Base-by-base conservation (phyloP, 2,888 invertebrate genomes). In the Phragmatobia fuliginosa region DNA sequence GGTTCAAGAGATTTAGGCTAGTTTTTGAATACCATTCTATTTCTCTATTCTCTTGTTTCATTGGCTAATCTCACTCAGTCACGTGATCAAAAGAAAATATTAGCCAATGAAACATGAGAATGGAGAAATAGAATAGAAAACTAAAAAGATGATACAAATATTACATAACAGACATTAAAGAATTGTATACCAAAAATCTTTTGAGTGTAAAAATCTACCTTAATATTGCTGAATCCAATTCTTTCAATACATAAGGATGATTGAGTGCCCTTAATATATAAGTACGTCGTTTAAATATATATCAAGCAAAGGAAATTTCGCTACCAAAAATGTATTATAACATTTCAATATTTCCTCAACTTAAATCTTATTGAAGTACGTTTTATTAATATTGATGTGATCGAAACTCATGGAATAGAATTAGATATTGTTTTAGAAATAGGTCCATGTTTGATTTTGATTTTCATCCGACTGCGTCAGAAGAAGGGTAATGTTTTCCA, bases 211-310 rank as follows among this genome's bases (percentile, higher is more conserved):
- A 49, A 60, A 21, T 14, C 21, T 18, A 45, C 14, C 28, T 49
- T 59, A n/a, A 58, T 32, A 56, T 56, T 28, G 18, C 49, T 1
- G 33, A 36, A 31, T 21, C 68, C 36, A 60, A 64, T 63, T 52
- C 52, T 45, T 45, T 41, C 61, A 33, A 11, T 49, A 58, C 28
- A 38, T 28, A 66, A 60, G 56, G 10, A 67, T 65, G 38, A 65
- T 61, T 62, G 64, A 67, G 56, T 64, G 31, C 56, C 45, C 64
- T 41, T 56, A 67, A 67, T 71, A 67, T 64, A 67, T 71, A 67
- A 65, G 33, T 59, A 45, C 56, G 38, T 52, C 31, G 36, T 66
- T 65, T 65, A 38, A 52, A 18, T 61, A 60, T 32, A 56, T 61
- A 45, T 31, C 63, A 59, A 62, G 59, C 49, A 60, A 38, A 64